Conservation (phyloP, 2,797 vertebrate genomes). For the Pempheris klunzingeri region DNA sequence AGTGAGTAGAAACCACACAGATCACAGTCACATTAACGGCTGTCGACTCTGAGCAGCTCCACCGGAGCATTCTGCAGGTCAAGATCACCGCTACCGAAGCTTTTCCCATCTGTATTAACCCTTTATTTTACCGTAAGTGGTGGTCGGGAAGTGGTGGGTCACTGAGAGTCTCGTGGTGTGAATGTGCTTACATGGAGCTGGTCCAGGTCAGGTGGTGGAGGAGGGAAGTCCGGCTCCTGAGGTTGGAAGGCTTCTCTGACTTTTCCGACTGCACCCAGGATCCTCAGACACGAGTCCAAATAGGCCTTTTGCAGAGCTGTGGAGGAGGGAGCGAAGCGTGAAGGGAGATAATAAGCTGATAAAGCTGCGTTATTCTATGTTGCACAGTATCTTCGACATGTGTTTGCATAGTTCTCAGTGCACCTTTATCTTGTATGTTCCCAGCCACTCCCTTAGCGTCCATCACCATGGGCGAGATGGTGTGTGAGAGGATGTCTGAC, state of each 20-base stretch:
- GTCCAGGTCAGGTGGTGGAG: slow-evolving; percentile 96
- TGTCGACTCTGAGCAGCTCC: slow-evolving; percentile 1
- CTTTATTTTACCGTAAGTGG: too few relatives aligned
- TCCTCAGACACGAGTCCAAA: slow-evolving; percentile 95
- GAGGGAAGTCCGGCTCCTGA: slow-evolving; percentile 96
- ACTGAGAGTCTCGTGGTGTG: not conserved
- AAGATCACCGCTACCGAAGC: not conserved
- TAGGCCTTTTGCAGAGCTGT: slow-evolving; percentile 96
- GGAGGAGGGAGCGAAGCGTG: slow-evolving; percentile 1
- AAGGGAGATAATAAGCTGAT: not conserved
- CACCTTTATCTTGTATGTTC: slow-evolving; percentile 97
- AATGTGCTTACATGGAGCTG: slow-evolving; percentile 91
- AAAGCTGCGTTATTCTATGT: not conserved
- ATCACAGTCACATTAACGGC: not conserved
- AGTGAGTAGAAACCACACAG: not conserved
- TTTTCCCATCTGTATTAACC: not conserved
- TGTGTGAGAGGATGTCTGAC: slow-evolving; percentile 95
- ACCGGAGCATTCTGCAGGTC: not conserved
- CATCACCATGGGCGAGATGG: slow-evolving; percentile 98
- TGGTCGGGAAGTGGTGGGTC: not conserved
- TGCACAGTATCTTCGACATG: not conserved
- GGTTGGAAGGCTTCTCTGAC: slow-evolving; percentile 98
- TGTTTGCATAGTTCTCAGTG: not conserved
- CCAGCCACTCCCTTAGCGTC: slow-evolving; percentile 97
- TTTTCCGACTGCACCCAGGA: slow-evolving; percentile 95